phyloP scores from a whole-genome alignment of 2,888 invertebrate genomes.

The Agrotis exclamationis region DNA sequence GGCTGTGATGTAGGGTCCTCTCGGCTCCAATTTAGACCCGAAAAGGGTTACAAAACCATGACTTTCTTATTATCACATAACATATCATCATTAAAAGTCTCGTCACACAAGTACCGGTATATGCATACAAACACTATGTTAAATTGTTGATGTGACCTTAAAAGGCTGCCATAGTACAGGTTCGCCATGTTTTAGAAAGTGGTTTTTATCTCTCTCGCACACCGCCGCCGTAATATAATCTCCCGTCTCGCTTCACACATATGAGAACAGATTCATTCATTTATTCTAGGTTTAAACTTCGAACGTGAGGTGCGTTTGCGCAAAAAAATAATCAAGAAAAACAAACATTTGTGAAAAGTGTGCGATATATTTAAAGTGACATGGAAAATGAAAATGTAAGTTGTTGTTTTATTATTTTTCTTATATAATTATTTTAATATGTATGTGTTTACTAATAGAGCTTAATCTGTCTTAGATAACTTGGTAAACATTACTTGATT shows the following conservation, averaged over 20 bases:
- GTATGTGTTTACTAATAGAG: background rate
- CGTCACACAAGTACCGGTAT: conserved; percentile 20
- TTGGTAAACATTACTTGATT: conserved; percentile 6
- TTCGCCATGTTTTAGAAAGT: conserved; percentile 87
- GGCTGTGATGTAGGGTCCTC: no score
- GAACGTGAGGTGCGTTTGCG: conserved; percentile 60
- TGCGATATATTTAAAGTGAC: background rate
- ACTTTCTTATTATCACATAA: conserved; percentile 21
- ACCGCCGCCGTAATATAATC: conserved; percentile 27
- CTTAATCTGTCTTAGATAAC: conserved; percentile 11
- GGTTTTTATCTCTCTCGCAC: conserved; percentile 70
- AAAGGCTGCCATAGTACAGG: conserved; percentile 74
- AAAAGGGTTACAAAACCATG: background rate
- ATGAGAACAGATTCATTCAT: conserved; percentile 69
- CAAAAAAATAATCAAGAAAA: conserved; percentile 52
- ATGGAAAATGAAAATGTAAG: conserved; percentile 50
- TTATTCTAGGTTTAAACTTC: conserved; percentile 66
- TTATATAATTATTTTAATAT: background rate
- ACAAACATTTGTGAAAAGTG: conserved; percentile 36
- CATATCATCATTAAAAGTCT: conserved; percentile 9
- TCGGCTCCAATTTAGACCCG: background rate
- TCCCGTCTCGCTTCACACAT: conserved; percentile 69
- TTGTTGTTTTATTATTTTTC: background rate
- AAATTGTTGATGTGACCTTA: conserved; percentile 85
- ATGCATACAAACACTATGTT: conserved; percentile 49